Percentiles rank a stretch among this genome's conserved stretches.
Conservation (phyloP, 2,113 vertebrate species). For the Mirza zaza region DNA sequence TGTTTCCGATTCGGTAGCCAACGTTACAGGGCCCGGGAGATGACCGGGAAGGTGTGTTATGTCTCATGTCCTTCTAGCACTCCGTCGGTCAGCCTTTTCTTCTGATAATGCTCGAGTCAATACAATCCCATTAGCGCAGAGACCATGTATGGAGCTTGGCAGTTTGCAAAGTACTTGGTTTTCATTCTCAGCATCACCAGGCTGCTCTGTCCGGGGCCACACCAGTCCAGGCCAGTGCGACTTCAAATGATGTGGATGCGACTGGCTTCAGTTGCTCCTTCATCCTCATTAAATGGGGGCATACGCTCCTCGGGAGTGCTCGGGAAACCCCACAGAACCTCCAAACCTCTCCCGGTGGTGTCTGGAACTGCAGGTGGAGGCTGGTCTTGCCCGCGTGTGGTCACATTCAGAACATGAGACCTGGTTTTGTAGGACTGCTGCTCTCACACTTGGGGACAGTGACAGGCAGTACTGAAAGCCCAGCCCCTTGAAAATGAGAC, state of each 20-base stretch:
- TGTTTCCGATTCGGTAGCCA: slow-evolving; percentile 71
- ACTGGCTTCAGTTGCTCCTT: neutral
- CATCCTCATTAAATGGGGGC: neutral
- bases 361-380: neutral
- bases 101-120: slow-evolving; percentile 73
- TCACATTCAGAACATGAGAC: neutral
- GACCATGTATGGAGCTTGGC: slow-evolving; percentile 72
- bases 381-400: rapidly evolving
- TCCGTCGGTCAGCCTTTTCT: slow-evolving; percentile 74
- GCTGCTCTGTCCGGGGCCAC: slow-evolving; percentile 27
- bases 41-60: slow-evolving; percentile 59
- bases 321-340: neutral
- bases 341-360: rapidly evolving
- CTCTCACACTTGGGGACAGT: neutral
- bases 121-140: slow-evolving; percentile 77
- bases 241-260: slow-evolving; percentile 44
- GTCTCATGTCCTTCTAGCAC: slow-evolving; percentile 72
- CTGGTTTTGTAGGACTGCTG: rapidly evolving
- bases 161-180: slow-evolving; percentile 73
- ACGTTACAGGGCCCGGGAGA: slow-evolving; percentile 63
- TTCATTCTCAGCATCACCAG: slow-evolving; percentile 72
- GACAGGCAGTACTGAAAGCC: neutral
- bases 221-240: neutral
- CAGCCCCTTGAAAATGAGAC: neutral
- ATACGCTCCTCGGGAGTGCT: rapidly evolving